Conservation (phyloP, 1,140 invertebrate species). For the Sarcophaga peregrina region DNA sequence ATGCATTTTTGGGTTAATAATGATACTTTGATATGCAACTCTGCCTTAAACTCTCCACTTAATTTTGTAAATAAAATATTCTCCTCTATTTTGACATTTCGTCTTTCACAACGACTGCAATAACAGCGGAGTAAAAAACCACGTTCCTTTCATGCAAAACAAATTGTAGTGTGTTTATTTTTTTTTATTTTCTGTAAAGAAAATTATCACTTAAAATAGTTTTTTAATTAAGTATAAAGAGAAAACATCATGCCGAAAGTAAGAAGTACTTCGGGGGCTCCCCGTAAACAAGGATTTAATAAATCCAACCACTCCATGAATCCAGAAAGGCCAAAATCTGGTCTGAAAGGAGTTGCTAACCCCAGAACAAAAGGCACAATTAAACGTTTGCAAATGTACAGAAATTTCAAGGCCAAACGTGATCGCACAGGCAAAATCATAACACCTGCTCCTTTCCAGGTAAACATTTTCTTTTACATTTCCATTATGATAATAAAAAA, state of each 20-base stretch:
- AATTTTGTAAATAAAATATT: not conserved
- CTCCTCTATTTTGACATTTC: slow-evolving; percentile 6
- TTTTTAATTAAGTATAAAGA: not conserved
- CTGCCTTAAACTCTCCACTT: not conserved
- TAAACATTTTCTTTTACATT: slow-evolving; percentile 44
- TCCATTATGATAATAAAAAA: not conserved
- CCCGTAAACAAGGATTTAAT: slow-evolving; percentile 82
- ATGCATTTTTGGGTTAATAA: not conserved
- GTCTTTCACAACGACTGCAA: not conserved
- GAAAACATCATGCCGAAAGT: slow-evolving; percentile 76
- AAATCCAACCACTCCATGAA: slow-evolving; percentile 89
- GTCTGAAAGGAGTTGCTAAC: slow-evolving; percentile 86
- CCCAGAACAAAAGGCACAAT: slow-evolving; percentile 92
- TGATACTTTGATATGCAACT: not conserved
- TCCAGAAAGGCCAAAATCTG: slow-evolving; percentile 80
- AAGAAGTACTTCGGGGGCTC: slow-evolving; percentile 73
- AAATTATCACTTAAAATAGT: slow-evolving; percentile 30
- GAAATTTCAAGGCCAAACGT: slow-evolving; percentile 94
- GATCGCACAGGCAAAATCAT: slow-evolving; percentile 93
- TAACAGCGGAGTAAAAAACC: slow-evolving; percentile 18
- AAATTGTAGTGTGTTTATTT: slow-evolving; percentile 54
- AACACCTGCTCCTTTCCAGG: slow-evolving; percentile 88
- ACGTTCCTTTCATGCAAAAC: slow-evolving; percentile 13
- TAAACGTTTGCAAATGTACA: slow-evolving; percentile 96
- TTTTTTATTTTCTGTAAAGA: slow-evolving; percentile 47